A percentile compares a stretch with the other conserved stretches of the same genome.
Evolutionary conservation across 1,140 invertebrate species (phyloP).

Genomic region (Drosophila sp.): DNA sequence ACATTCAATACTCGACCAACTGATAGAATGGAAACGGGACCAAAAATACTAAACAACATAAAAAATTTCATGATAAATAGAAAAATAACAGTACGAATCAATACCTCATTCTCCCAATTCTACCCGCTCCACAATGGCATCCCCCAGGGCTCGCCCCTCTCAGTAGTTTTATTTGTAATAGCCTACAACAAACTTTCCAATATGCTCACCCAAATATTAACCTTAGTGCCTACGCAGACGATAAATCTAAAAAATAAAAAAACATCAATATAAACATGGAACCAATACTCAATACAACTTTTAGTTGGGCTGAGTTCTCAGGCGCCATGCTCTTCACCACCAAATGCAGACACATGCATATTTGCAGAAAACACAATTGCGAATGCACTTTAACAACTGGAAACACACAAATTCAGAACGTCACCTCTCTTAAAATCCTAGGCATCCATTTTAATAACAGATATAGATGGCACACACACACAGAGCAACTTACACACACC

Average conservation of each 20-base stretch:
- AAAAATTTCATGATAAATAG: slow-evolving; percentile 29
- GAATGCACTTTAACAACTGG: slow-evolving; percentile 19
- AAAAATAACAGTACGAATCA: slow-evolving; percentile 26
- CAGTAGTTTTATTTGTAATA: slow-evolving; percentile 13
- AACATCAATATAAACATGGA: slow-evolving; percentile 28
- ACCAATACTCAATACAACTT: slow-evolving; percentile 20
- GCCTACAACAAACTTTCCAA: slow-evolving; percentile 12
- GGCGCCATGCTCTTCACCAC: slow-evolving; percentile 19
- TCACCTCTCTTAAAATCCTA: slow-evolving; percentile 36
- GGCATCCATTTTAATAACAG: slow-evolving; percentile 42
- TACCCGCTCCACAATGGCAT: slow-evolving; percentile 16
- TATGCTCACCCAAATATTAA: slow-evolving; percentile 14
- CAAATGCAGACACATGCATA: slow-evolving; percentile 32
- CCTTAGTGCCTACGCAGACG: slow-evolving; percentile 41
- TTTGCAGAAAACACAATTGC: too few relatives aligned
- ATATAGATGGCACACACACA: slow-evolving; percentile 40
- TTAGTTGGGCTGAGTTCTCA: slow-evolving; percentile 29
- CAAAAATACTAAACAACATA: slow-evolving; percentile 23
- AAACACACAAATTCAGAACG: slow-evolving; percentile 38
- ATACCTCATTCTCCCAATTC: too few relatives aligned
- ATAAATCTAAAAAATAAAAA: slow-evolving; percentile 36
- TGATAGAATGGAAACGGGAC: slow-evolving; percentile 16
- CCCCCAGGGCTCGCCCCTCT: slow-evolving; percentile 18
- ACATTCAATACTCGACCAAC: slow-evolving; percentile 32
- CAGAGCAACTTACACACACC: slow-evolving; percentile 19